Percentiles rank a stretch among this genome's conserved stretches.
These are phyloP conservation scores for Heteropelma amictum DNA, from an alignment of 2,888 invertebrate species.

Conservation along the genomic window DNA sequence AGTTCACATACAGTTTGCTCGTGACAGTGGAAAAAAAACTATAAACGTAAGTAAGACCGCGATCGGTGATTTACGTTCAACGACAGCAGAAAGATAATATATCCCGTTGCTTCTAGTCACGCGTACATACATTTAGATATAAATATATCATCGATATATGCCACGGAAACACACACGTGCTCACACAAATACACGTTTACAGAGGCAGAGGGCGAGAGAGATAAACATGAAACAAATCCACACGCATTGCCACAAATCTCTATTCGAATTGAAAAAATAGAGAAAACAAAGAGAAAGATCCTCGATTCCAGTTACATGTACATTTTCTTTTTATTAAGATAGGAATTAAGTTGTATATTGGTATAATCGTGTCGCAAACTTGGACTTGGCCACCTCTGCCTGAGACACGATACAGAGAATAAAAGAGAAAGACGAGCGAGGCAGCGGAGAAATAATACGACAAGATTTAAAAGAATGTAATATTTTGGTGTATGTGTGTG, in stretches of 20 bases:
- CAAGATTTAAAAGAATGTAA: constrained; percentile 12
- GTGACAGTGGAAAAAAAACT: background rate
- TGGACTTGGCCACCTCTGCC: constrained; percentile 37
- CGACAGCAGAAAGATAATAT: constrained; percentile 41
- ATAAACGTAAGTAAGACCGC: background rate
- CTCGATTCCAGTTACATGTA: constrained; percentile 54
- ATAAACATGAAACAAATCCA: background rate
- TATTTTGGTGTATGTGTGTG: constrained; percentile 50
- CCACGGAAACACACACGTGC: constrained; percentile 37
- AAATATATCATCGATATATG: constrained; percentile 22
- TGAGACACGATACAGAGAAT: constrained; percentile 10
- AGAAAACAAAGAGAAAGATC: constrained; percentile 6
- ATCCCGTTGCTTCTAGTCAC: constrained; percentile 52
- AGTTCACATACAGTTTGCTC: constrained; percentile 17
- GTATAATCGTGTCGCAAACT: constrained; percentile 53
- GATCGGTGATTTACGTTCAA: no score
- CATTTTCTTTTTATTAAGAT: constrained; percentile 54
- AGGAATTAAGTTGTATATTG: constrained; percentile 57
- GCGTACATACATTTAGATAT: constrained; percentile 12
- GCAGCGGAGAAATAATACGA: background rate
- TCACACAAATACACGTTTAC: constrained; percentile 25
- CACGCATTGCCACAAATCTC: constrained; percentile 5
- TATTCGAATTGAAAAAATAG: background rate
- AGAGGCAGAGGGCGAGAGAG: background rate
- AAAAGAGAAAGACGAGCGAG: background rate